A percentile compares a stretch with the other conserved stretches of the same genome.
These are phyloP conservation scores for Hydroisotoma schaefferi DNA, from an alignment of 2,888 invertebrate species.

Conservation along the genomic window DNA sequence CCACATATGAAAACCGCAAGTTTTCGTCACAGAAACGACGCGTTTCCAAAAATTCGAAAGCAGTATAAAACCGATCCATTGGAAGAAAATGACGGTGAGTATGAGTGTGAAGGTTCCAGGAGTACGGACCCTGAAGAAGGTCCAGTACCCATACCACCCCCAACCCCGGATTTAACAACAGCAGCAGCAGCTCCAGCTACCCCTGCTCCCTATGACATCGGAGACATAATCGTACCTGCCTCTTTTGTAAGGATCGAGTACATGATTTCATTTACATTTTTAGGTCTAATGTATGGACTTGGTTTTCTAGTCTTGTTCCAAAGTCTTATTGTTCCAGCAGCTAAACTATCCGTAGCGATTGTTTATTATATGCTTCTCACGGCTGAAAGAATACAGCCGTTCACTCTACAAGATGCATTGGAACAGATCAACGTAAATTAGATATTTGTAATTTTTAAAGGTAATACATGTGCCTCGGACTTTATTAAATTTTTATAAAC, in stretches of 20 bases:
- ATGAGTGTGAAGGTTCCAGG: too few relatives aligned
- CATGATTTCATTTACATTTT: constrained; percentile 41
- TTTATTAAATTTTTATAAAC: too few relatives aligned
- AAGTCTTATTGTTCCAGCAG: constrained; percentile 36
- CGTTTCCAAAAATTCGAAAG: too few relatives aligned
- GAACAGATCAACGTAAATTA: too few relatives aligned
- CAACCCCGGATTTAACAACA: background rate
- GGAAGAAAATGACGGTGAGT: background rate
- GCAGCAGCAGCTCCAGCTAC: constrained; percentile 23
- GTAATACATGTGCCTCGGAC: too few relatives aligned
- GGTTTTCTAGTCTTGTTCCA: constrained; percentile 43
- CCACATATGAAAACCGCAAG: too few relatives aligned
- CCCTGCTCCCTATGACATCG: constrained; percentile 22
- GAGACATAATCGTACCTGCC: constrained; percentile 34
- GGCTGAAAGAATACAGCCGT: constrained; percentile 16
- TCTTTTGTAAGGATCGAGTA: constrained; percentile 37
- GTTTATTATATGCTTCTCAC: constrained; percentile 23
- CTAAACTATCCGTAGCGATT: constrained; percentile 32
- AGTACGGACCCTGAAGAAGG: constrained; percentile 5
- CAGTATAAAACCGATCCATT: background rate
- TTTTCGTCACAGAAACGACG: too few relatives aligned
- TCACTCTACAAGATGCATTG: constrained; percentile 35
- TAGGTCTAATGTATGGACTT: constrained; percentile 41
- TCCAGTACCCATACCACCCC: too few relatives aligned
- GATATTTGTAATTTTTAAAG: too few relatives aligned